Evolutionary conservation across 2,113 vertebrate species (phyloP), one percentile per base, ranked within the genome.

Genomic region (Paratilapia polleni): DNA sequence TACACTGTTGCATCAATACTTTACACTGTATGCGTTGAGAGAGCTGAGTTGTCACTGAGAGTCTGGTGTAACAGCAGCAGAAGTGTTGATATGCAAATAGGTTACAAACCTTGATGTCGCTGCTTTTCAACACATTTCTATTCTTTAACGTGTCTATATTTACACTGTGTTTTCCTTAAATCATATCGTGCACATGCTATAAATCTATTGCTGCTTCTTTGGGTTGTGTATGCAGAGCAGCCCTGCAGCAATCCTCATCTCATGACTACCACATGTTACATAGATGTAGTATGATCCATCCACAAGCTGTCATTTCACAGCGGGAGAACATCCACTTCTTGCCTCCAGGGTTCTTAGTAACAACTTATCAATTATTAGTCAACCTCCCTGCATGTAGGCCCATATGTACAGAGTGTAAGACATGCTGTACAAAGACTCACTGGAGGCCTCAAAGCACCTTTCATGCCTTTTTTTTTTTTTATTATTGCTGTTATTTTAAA

Each of bases 341-440:
- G 20, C 79, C 80, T 64, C 26, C 47, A 34, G 73, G 47, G 47
- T 12, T 82, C 84, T 61, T 2, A 77, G 79, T 70, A 61, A 73
- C 78, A 63, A 34, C 85, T 47, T 52, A 78, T 91, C 52, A 89
- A 81, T 91, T 85, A 83, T 91, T 89, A 59, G 80, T 87, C 77
- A 38, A 59, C 80, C 31, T 66, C 52, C 61, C 54, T 70, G 82
- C 80, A 85, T 87, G 85, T 85, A 87, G 87, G 8, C 26, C 61
- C 83, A 68, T 77, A 81, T 78, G 83, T 49, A 10, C 58, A 20
- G 31, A 49, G 28, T 22, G 41, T 58, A 52, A 57, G 49, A 54
- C 63, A 24, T 1, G 4, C 64, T 70, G 17, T 15, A n/a, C 22
- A 26, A 6, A 20, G 14, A 36, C 9, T 77, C 28, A 36, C 41